A percentile compares a stretch with the other conserved stretches of the same genome.
phyloP scores from a whole-genome alignment of 2,888 invertebrate genomes.

The Nebria salina region DNA sequence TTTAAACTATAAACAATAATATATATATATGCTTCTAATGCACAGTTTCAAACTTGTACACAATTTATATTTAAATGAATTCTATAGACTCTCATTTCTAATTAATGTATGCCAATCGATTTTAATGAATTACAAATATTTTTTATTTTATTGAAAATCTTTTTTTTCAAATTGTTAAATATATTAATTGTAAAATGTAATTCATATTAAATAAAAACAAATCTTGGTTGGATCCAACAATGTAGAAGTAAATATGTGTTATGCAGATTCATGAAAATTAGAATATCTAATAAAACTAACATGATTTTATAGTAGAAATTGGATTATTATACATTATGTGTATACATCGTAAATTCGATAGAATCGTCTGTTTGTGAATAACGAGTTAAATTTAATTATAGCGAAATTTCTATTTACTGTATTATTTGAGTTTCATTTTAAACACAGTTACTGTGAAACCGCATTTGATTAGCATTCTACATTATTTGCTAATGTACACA shows the following conservation, averaged over 20 bases:
- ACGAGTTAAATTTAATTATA: constrained; percentile 20
- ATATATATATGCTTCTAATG: too few relatives aligned
- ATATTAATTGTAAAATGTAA: too few relatives aligned
- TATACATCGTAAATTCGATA: neutral
- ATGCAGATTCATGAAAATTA: neutral
- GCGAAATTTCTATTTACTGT: constrained; percentile 34
- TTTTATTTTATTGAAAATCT: too few relatives aligned
- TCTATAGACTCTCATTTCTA: too few relatives aligned
- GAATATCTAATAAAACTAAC: neutral
- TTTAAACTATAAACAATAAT: too few relatives aligned
- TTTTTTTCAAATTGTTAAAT: too few relatives aligned
- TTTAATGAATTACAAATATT: too few relatives aligned
- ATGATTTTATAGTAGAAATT: neutral
- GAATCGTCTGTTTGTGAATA: constrained; percentile 22
- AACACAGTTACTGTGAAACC: constrained; percentile 35
- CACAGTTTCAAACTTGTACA: too few relatives aligned
- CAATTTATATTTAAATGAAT: too few relatives aligned
- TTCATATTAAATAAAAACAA: too few relatives aligned
- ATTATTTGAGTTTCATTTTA: constrained; percentile 32
- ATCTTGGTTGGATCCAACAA: neutral
- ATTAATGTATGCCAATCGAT: too few relatives aligned
- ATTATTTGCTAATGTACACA: constrained; percentile 29
- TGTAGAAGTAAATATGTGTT: neutral
- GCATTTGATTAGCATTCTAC: constrained; percentile 35
- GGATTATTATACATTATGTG: neutral